phyloP scores from a whole-genome alignment of 2,888 invertebrate genomes.

The Thecophora atra region DNA sequence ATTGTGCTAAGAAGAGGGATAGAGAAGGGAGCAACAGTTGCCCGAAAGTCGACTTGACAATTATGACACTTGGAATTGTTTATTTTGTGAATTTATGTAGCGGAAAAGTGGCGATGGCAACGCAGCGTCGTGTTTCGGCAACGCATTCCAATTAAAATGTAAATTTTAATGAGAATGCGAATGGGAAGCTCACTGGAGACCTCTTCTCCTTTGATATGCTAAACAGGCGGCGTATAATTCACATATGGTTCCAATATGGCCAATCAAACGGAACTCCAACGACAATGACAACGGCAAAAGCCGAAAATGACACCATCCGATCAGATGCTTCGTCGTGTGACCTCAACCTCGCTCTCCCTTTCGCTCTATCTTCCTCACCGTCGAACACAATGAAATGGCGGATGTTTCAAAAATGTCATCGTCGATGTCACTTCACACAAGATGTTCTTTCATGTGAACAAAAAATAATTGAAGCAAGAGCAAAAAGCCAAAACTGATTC shows the following conservation, averaged over 20 bases:
- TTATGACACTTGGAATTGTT: background rate
- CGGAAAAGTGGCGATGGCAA: conserved; percentile 52
- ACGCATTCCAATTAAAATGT: conserved; percentile 28
- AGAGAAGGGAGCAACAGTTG: background rate
- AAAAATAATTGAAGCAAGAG: no score
- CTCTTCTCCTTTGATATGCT: conserved; percentile 56
- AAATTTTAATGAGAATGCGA: conserved; percentile 16
- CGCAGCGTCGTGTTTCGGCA: background rate
- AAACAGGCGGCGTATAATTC: conserved; percentile 54
- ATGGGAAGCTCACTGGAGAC: conserved; percentile 23
- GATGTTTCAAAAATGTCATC: conserved; percentile 27
- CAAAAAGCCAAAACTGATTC: background rate
- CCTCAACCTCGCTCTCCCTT: conserved; percentile 12
- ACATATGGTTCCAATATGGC: conserved; percentile 60
- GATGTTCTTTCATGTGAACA: no score
- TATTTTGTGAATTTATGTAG: conserved; percentile 52
- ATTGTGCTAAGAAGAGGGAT: background rate
- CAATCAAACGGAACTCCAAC: conserved; percentile 47
- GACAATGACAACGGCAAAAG: conserved; percentile 4
- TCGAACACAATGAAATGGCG: conserved; percentile 6
- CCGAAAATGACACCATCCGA: background rate
- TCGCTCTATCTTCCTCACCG: conserved; percentile 17
- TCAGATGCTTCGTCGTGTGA: background rate
- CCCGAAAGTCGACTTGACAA: conserved; percentile 26
- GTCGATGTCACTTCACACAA: conserved; percentile 1